Evolutionary conservation across 1,140 invertebrate species (phyloP).

Genomic region (Cotesia typhae): DNA sequence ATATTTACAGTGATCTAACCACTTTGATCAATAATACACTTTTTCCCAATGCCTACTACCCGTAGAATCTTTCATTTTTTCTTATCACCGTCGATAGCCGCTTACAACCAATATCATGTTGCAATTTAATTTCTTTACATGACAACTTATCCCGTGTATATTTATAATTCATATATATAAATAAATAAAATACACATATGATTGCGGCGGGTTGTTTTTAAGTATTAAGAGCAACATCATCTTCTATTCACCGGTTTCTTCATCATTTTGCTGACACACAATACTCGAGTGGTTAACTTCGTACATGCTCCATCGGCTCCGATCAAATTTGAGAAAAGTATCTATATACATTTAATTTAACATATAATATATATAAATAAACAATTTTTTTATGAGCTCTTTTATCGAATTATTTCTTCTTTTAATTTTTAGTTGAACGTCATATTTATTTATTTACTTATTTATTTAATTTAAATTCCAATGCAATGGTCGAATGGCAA

Average conservation of each 20-base stretch:
- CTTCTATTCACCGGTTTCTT: constrained; percentile 15
- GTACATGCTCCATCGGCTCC: constrained; percentile 37
- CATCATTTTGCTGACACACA: constrained; percentile 38
- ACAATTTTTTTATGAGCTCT: background rate
- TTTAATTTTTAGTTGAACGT: constrained; percentile 9
- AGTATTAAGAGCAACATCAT: background rate
- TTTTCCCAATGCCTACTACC: background rate
- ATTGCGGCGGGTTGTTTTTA: background rate
- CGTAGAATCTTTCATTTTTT: constrained; percentile 32
- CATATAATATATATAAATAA: background rate
- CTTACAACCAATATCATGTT: background rate
- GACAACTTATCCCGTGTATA: background rate
- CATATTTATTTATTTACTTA: background rate
- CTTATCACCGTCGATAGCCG: constrained; percentile 1
- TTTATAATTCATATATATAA: background rate
- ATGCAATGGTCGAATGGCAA: too few relatives aligned
- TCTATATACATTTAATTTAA: background rate
- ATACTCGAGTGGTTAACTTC: constrained; percentile 39
- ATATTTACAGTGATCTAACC: constrained; percentile 34
- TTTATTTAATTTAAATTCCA: too few relatives aligned
- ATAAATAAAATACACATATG: background rate
- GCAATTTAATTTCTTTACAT: background rate
- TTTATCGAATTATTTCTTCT: background rate
- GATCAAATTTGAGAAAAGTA: constrained; percentile 31
- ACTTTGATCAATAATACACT: constrained; percentile 28